phyloP scores from a whole-genome alignment of 2,888 invertebrate genomes.

The Tromatobia lineatoria region DNA sequence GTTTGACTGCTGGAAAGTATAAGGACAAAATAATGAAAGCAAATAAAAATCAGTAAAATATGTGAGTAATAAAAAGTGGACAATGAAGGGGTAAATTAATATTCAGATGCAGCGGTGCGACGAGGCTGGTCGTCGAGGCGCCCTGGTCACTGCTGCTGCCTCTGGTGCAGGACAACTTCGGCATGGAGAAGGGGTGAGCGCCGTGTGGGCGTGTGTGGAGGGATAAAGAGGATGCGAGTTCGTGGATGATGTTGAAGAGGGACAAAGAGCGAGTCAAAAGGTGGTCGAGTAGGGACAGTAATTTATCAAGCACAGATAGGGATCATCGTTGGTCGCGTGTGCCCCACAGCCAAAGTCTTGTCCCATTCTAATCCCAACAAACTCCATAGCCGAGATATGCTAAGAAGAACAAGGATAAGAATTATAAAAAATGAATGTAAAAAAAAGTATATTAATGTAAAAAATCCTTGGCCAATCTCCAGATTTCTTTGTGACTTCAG shows the following conservation, averaged over 20 bases:
- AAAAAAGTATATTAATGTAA: neutral
- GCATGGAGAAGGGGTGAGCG: conserved; percentile 21
- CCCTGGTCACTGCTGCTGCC: conserved; percentile 43
- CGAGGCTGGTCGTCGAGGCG: conserved; percentile 51
- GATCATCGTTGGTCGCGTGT: conserved; percentile 83
- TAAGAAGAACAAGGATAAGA: neutral
- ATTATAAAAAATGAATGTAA: neutral
- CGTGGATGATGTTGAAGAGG: conserved; percentile 51
- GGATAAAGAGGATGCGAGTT: conserved; percentile 59
- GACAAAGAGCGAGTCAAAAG: conserved; percentile 64
- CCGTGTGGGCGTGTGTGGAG: conserved; percentile 57
- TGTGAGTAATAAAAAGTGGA: conserved; percentile 83
- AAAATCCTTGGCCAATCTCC: conserved; percentile 3
- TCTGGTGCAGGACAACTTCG: conserved; percentile 9
- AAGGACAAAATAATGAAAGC: conserved; percentile 68
- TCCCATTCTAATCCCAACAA: conserved; percentile 71
- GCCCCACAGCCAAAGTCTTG: conserved; percentile 80
- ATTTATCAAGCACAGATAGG: conserved; percentile 84
- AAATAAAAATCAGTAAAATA: conserved; percentile 81
- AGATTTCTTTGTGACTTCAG: neutral
- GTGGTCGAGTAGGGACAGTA: conserved; percentile 81
- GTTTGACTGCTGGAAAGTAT: conserved; percentile 22
- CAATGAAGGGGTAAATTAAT: conserved; percentile 84
- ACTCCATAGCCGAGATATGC: neutral
- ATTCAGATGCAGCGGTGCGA: conserved; percentile 76